Percentiles rank a stretch among this genome's conserved stretches.
Conservation (phyloP, 2,113 vertebrate species). For the Serilophus lunatus region DNA sequence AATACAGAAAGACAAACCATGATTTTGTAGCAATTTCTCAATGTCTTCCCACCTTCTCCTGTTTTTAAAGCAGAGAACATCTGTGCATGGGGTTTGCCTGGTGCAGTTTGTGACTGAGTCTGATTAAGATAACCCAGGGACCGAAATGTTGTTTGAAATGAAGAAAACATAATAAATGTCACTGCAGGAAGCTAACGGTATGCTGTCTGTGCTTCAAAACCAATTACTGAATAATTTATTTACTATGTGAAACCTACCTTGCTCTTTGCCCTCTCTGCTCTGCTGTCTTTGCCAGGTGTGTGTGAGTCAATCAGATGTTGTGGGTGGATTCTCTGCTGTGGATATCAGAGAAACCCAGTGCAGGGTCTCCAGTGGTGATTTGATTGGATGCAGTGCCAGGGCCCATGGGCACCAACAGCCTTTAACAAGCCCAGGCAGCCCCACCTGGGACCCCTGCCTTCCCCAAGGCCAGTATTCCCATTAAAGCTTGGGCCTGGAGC, state of each 20-base stretch:
- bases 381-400: fast-evolving
- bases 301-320: background rate
- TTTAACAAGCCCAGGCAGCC: background rate
- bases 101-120: background rate
- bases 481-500: background rate
- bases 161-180: background rate
- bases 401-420: fast-evolving
- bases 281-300: background rate
- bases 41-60: background rate
- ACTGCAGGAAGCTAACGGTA: background rate
- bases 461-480: background rate
- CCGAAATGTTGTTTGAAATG: background rate
- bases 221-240: background rate
- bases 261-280: background rate
- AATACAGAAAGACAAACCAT: background rate
- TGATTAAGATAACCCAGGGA: background rate
- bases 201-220: background rate
- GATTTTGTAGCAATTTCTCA: background rate
- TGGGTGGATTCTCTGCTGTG: background rate
- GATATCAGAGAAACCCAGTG: background rate
- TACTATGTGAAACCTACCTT: background rate
- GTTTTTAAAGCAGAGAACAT: background rate
- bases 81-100: background rate
- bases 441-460: too few species aligned
- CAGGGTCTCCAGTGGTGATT: background rate